Evolutionary conservation across 2,797 vertebrate species (phyloP), one percentile per base, ranked within the genome.

Genomic region (Poeciliopsis infans): DNA sequence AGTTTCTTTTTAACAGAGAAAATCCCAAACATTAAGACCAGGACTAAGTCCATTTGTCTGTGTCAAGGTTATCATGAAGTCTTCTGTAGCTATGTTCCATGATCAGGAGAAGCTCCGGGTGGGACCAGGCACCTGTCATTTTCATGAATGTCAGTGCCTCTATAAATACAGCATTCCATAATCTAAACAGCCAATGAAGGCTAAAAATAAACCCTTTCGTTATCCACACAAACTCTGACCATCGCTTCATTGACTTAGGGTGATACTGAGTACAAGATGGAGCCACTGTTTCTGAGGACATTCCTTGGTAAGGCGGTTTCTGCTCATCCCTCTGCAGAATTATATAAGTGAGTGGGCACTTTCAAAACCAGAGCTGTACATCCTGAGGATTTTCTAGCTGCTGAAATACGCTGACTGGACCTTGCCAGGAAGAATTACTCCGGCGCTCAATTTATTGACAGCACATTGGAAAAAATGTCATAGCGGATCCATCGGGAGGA

Each of bases 91-190:
- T 83, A 81, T 86, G 91, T 79, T 88, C 79, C 87, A 39, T 31
- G 75, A 84, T 79, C 80, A 71, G 59, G 81, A 80, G 25, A 74
- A 80, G 83, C 1, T 70, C 79, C 83, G 83, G 59, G 43, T 61
- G 72, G 82, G 78, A 87, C 78, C 80, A 87, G 93, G 94, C 96
- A 96, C 94, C 94, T 95, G 94, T 95, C 95, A 94, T 93, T 90
- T 90, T 88, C 85, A 87, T 78, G 86, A 94, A 87, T 94, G 95
- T 94, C 93, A 94, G 72, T 91, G 86, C 69, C 84, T 90, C 93
- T 96, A 96, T 94, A 95, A 95, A 95, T 96, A 96, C 78, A 71
- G 78, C 86, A 88, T 95, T 90, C 92, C 91, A 92, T 89, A 92
- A 95, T 93, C 90, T 91, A 85, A 85, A 88, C 51, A 46, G 85